Evolutionary conservation across 2,797 vertebrate genomes (phyloP), one percentile per base, ranked within the genome.

Genomic region (Clarias fuscus): DNA sequence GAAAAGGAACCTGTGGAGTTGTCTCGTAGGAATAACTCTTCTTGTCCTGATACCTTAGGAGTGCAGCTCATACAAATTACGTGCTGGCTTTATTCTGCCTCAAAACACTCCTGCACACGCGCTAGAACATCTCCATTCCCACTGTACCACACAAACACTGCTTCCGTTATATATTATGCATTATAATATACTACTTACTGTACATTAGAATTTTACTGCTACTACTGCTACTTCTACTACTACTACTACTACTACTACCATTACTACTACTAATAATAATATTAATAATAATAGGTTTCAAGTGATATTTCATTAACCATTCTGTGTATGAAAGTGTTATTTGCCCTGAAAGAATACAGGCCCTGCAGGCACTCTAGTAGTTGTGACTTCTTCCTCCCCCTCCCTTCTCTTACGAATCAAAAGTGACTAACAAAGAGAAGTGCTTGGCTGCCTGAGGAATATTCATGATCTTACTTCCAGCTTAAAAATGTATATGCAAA

Each of bases 401-500:
- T 64, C 64, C 30, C 87, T 59, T 82, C 80, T 81, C 85, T 73
- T 79, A 78, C 75, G 87, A 91, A 89, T 91, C 80, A 86, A 89
- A 90, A 77, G 87, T 86, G 89, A 87, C 86, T 88, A 90, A 89
- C 90, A 90, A 89, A 90, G 88, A 89, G 87, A 87, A 86, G 84
- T 86, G 82, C 85, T 86, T 73, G 56, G 68, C 88, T 87, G 88
- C 82, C 70, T 83, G 87, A 87, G 87, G 93, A 94, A 94, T 95
- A 94, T 94, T 95, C 93, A 92, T 93, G 91, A 94, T 93, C 87
- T 72, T 91, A 92, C 92, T 95, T 30, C 91, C 94, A 94, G 95
- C 95, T 96, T 95, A 96, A 95, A 96, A 96, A 95, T 95, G 95
- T 94, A 95, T 95, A 96, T 96, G 95, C 95, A 96, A 96, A 96